Base-by-base conservation (phyloP, 2,113 vertebrate genomes). In the Phylloscopus whistleri region DNA sequence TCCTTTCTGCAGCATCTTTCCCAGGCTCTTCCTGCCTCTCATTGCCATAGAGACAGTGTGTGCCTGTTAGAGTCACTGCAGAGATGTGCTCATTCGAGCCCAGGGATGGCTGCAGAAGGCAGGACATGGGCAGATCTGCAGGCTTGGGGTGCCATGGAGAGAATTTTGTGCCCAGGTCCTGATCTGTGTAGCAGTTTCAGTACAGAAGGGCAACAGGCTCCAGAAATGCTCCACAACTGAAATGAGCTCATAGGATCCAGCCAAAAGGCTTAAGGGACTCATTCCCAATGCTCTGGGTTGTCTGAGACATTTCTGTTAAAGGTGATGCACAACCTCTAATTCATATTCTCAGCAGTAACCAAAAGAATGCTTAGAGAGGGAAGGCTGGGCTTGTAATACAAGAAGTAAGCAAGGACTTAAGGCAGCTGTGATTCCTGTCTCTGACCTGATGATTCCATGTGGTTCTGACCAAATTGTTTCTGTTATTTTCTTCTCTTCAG, bases 31-130 rank as follows among this genome's bases (percentile, higher is more conserved):
- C 64, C 83, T 33, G 39, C 67, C 91, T 86, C 79, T 92, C 93
- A 97, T 97, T 96, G 95, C 95, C 95, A 96, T 97, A 96, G 96
- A 97, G 94, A 97, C 95, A 84, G 92, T 4, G 39, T 93, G 79
- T 84, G 80, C 73, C 86, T 94, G 11, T 72, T 60, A 88, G 85
- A 95, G 86, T 56, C 73, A 69, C 66, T 5, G 53, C 90, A 92
- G 94, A 87, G 92, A 35, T 78, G 69, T 62, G 74, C 88, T 90
- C 44, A 1, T 58, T 74, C 0, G 1, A 78, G 53, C 46, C 41
- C 44, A 27, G 62, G 87, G 56, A 15, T 84, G 69, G 60, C 83
- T 95, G 79, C 53, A 78, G 92, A 58, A 79, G 86, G 49, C 68
- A 82, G 73, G 43, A 26, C 48, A 35, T 0, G 14, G 44, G 31